These are phyloP conservation scores for Anguilla obscura DNA, from an alignment of 2,797 vertebrate genomes.

Conservation along the genomic window DNA sequence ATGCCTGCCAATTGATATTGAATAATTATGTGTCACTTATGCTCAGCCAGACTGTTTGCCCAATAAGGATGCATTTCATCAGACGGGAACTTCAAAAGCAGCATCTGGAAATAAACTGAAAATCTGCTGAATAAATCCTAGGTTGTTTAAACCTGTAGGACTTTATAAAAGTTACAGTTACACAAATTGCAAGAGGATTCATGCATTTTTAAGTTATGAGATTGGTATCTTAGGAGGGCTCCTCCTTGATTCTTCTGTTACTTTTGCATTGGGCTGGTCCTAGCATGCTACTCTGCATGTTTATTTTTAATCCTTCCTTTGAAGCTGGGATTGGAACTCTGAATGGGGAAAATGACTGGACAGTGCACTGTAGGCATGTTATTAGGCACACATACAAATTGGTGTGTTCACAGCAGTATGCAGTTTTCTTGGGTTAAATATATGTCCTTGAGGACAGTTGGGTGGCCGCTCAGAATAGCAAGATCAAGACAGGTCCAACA, in stretches of 20 bases:
- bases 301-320: slow-evolving; percentile 63
- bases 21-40: not conserved
- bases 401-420: slow-evolving; percentile 42
- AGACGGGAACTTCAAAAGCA: not conserved
- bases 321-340: slow-evolving; percentile 56
- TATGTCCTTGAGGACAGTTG: slow-evolving; percentile 28
- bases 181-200: not conserved
- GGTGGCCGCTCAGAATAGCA: slow-evolving; percentile 72
- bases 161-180: not conserved
- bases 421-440: slow-evolving; percentile 16
- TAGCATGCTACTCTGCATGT: slow-evolving; percentile 14
- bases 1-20: not conserved
- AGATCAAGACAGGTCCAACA: slow-evolving; percentile 36
- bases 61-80: not conserved
- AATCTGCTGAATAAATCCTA: not conserved
- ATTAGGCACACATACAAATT: slow-evolving; percentile 68
- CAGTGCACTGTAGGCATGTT: slow-evolving; percentile 58
- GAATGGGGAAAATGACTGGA: slow-evolving; percentile 58
- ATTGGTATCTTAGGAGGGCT: not conserved
- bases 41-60: not conserved
- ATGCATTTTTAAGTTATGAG: not conserved
- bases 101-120: not conserved
- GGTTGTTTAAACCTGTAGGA: not conserved
- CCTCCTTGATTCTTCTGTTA: slow-evolving; percentile 18
- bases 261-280: slow-evolving; percentile 45